Base-by-base conservation (phyloP, 2,797 vertebrate genomes). In the Pogoniulus pusillus region DNA sequence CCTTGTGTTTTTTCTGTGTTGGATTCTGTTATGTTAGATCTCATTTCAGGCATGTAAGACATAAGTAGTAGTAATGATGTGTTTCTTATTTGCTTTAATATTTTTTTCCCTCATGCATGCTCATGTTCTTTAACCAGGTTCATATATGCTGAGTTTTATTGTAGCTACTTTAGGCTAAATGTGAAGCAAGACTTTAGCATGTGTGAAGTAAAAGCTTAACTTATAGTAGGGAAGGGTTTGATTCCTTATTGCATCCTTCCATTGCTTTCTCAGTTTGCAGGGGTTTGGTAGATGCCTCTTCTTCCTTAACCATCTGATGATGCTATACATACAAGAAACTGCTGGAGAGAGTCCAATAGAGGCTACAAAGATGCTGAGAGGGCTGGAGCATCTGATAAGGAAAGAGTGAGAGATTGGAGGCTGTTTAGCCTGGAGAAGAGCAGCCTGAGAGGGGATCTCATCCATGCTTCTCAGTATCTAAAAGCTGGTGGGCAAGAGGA, bases 251-350 rank as follows among this genome's bases (percentile, higher is more conserved):
- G 35, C 32, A 64, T 74, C 13, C 12, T 89, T 82, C 57, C 30
- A 12, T 83, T 75, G 16, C 10, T 69, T 85, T 83, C 74, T 49
- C 12, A 55, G 20, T 85, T 87, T 71, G 26, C 29, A 24, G 10
- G 9, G 29, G 63, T 62, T 64, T 74, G 29, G 27, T 55, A 23
- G 45, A 13, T 75, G 23, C 30, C 34, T 45, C 8, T 47, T 94
- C 59, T 72, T 85, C 57, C n/a, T 71, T 68, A 60, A 43, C 4
- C 20, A 58, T 74, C 23, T 82, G 64, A 35, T 29, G 64, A 11
- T 0, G 0, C 24, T 72, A 8, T 14, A 41, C n/a, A 10, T 86
- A 11, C 0, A 4, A 12, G 23, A 47, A 49, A 49, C 47, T 49
- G 22, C 22, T 49, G 47, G 47, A 49, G 43, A 20, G 47, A 24